Conservation (phyloP, 2,113 vertebrate species). For the Strix aluco region DNA sequence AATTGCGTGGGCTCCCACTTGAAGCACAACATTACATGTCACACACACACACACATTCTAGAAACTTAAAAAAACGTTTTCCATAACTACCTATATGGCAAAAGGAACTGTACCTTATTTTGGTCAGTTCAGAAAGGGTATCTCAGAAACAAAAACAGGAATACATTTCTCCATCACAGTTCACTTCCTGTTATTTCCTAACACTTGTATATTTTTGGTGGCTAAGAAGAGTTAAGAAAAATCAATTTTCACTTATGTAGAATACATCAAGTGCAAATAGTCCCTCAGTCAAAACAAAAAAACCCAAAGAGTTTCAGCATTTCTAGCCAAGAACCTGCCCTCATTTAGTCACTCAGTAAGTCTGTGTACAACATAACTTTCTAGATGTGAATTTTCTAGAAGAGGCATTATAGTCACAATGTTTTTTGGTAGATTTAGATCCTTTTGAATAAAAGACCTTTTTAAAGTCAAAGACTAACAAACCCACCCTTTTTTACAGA, state of each 20-base stretch:
- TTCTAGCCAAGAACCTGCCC: background rate
- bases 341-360: background rate
- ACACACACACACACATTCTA: background rate
- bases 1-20: conserved; percentile 25
- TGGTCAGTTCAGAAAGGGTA: background rate
- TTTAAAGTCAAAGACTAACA: background rate
- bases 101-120: background rate
- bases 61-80: background rate
- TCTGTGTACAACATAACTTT: background rate
- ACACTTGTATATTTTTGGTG: background rate
- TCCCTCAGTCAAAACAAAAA: background rate
- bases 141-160: background rate
- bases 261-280: background rate
- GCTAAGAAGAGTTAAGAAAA: background rate
- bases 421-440: background rate
- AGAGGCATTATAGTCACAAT: background rate
- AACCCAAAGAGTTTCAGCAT: background rate
- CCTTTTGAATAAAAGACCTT: background rate
- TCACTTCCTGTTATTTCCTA: background rate
- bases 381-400: background rate
- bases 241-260: background rate
- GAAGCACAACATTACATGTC: background rate
- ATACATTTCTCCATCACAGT: background rate
- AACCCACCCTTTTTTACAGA: background rate
- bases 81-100: background rate